Conservation (phyloP, 64 coral and sea anemone species). For the Dendrophyllia cribrosa region DNA sequence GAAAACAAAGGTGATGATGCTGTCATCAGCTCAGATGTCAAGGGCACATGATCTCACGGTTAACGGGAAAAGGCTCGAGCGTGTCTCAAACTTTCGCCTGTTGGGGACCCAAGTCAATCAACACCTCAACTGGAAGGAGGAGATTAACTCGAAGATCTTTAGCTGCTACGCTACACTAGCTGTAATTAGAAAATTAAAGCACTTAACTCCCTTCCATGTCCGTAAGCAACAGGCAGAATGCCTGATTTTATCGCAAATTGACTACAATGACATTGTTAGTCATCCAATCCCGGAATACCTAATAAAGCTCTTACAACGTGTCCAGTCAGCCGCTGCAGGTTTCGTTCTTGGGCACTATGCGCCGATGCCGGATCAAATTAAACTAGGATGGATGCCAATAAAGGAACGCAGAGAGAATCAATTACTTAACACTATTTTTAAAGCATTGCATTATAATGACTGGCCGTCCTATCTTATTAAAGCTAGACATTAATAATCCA, state of each 20-base stretch:
- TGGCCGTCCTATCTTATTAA: constrained; percentile 39
- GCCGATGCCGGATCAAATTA: constrained; percentile 29
- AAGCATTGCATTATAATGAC: constrained; percentile 1
- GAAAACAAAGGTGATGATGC: constrained; percentile 47
- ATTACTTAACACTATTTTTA: neutral
- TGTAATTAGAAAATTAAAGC: constrained; percentile 71
- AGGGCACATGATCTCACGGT: constrained; percentile 1
- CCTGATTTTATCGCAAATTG: constrained; percentile 66
- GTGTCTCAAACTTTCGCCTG: neutral
- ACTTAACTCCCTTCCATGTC: constrained; percentile 61
- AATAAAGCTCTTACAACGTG: constrained; percentile 42
- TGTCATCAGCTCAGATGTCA: constrained; percentile 5
- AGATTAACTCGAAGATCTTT: constrained; percentile 29
- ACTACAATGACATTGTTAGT: constrained; percentile 63
- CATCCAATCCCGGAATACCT: constrained; percentile 62
- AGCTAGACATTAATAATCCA: constrained; percentile 5
- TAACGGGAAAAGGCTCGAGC: neutral
- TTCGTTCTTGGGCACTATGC: constrained; percentile 44
- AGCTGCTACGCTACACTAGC: constrained; percentile 60
- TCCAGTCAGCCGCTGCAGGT: constrained; percentile 65
- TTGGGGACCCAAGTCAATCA: constrained; percentile 16
- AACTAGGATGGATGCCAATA: constrained; percentile 68
- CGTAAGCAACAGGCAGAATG: constrained; percentile 69
- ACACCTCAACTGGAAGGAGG: constrained; percentile 18
- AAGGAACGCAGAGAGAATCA: too few species aligned